Evolutionary conservation across 1,140 invertebrate species (phyloP).

Genomic region (Heliconius hewitsoni): DNA sequence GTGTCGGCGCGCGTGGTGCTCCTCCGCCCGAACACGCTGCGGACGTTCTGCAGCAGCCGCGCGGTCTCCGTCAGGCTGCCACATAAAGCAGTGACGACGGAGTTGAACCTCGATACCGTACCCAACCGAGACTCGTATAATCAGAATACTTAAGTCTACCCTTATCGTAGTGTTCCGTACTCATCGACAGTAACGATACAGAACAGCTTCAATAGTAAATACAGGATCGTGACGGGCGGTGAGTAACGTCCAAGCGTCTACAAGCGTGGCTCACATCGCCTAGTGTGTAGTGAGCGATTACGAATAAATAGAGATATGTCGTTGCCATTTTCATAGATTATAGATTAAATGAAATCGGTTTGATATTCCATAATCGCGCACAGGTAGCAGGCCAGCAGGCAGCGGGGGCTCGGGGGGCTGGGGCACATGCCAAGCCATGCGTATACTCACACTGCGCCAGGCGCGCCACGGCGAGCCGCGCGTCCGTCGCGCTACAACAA

Average conservation of each 20-base stretch:
- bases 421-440: conserved; percentile 52
- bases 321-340: background rate
- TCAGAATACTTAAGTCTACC: background rate
- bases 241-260: conserved; percentile 12
- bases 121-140: conserved; percentile 4
- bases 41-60: conserved; percentile 94
- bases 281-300: background rate
- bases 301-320: background rate
- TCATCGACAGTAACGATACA: conserved; percentile 10
- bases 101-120: background rate
- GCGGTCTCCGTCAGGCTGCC: conserved; percentile 97
- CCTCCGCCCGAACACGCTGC: conserved; percentile 93
- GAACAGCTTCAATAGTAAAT: too few relatives aligned
- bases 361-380: background rate
- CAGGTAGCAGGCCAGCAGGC: background rate
- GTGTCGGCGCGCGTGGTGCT: conserved; percentile 89
- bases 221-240: conserved; percentile 7
- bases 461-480: conserved; percentile 85
- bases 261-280: conserved; percentile 30
- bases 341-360: too few relatives aligned
- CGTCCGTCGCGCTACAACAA: conserved; percentile 72
- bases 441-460: conserved; percentile 91
- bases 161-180: background rate
- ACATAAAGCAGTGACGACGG: conserved; percentile 53
- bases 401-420: background rate